Conservation (phyloP, 1,140 invertebrate genomes). For the Aphidius gifuensis region DNA sequence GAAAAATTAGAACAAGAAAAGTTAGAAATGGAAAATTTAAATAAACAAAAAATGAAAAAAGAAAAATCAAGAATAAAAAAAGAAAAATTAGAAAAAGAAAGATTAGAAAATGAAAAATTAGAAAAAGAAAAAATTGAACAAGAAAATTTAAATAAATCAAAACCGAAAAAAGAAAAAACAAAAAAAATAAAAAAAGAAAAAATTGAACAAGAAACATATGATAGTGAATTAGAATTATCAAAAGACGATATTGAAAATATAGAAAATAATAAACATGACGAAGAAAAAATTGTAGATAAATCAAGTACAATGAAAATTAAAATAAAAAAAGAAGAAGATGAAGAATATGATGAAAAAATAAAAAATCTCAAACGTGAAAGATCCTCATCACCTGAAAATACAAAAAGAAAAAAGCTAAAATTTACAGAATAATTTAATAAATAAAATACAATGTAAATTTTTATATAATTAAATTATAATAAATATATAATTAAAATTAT, state of each 20-base stretch:
- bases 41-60: conserved; percentile 4
- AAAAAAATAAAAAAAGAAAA: neutral
- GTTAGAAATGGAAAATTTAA: neutral
- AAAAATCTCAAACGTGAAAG: no score
- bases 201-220: no score
- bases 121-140: conserved; percentile 9
- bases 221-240: neutral
- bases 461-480: no score
- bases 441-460: no score
- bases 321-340: no score
- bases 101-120: neutral
- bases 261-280: neutral
- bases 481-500: no score
- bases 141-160: conserved; percentile 23
- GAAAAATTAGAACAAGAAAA: neutral
- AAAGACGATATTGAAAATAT: neutral
- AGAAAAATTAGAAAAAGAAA: neutral
- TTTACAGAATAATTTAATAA: no score
- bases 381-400: no score
- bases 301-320: no score
- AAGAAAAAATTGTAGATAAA: no score
- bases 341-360: no score
- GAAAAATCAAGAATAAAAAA: conserved; percentile 10
- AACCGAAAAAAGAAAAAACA: conserved; percentile 2
- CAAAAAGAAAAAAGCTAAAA: no score